Evolutionary conservation across 2,113 vertebrate genomes (phyloP).

Genomic region (Rhegmatorhina hoffmannsi): DNA sequence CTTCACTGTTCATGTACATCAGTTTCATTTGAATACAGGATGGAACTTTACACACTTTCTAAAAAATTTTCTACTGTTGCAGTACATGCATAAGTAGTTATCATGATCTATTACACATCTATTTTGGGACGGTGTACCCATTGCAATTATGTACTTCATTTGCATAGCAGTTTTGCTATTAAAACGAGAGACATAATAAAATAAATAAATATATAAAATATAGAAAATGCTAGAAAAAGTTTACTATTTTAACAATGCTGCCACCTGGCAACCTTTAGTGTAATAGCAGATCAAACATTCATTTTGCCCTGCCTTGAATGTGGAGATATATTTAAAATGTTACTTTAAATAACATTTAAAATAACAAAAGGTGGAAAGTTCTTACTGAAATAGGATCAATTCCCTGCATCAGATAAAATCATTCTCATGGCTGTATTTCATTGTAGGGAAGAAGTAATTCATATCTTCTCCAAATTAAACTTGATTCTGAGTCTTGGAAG

Average conservation of each 20-base stretch:
- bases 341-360: not conserved
- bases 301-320: not conserved
- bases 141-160: not conserved
- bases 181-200: not conserved
- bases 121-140: not conserved
- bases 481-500: not conserved
- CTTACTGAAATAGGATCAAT: not conserved
- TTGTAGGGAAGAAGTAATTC: not conserved
- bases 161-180: not conserved
- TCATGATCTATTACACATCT: not conserved
- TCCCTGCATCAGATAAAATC: not conserved
- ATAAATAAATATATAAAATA: not conserved
- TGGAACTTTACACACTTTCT: not conserved
- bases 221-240: conserved; percentile 20
- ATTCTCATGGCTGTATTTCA: not conserved
- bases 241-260: conserved; percentile 31
- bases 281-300: not conserved
- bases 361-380: not conserved
- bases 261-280: conserved; percentile 52
- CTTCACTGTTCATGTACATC: not conserved
- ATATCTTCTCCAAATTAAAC: not conserved
- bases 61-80: not conserved
- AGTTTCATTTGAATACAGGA: not conserved
- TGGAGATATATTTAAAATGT: not conserved
- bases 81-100: not conserved